These are phyloP conservation scores for Ophioninae sp. DNA, from an alignment of 2,888 invertebrate species.

Conservation along the genomic window DNA sequence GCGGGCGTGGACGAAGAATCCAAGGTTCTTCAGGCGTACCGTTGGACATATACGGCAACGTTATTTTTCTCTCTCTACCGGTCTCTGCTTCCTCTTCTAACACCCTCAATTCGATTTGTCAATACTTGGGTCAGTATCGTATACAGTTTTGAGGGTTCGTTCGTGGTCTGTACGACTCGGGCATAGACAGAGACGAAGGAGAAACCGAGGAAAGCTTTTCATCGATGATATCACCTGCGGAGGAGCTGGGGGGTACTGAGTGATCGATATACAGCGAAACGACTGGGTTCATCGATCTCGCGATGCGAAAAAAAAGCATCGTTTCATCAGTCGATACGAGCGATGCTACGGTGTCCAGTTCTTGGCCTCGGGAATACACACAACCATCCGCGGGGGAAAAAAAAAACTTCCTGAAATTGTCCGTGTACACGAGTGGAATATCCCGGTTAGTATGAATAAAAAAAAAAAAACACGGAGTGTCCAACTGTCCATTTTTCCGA, in stretches of 20 bases:
- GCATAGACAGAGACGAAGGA: conserved; percentile 12
- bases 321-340: conserved; percentile 62
- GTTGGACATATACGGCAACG: conserved; percentile 68
- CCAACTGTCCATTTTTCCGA: conserved; percentile 18
- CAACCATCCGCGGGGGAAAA: conserved; percentile 18
- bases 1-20: conserved; percentile 56
- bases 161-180: conserved; percentile 25
- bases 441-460: conserved; percentile 35
- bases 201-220: conserved; percentile 45
- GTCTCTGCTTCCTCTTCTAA: conserved; percentile 34
- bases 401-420: conserved; percentile 14
- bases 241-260: conserved; percentile 39
- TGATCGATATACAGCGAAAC: conserved; percentile 72
- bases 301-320: conserved; percentile 49
- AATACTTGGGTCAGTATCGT: conserved; percentile 66
- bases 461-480: conserved; percentile 30
- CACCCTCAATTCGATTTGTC: conserved; percentile 73
- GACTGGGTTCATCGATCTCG: conserved; percentile 74
- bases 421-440: conserved; percentile 10
- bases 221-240: conserved; percentile 35
- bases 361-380: conserved; percentile 20
- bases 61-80: conserved; percentile 53
- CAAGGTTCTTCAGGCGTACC: conserved; percentile 73
- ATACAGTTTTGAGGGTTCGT: conserved; percentile 24
- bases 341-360: conserved; percentile 14